Percentiles rank a stretch among this genome's conserved stretches.
Evolutionary conservation across 2,113 vertebrate species (phyloP).

Genomic region (Telmatochromis sp.): DNA sequence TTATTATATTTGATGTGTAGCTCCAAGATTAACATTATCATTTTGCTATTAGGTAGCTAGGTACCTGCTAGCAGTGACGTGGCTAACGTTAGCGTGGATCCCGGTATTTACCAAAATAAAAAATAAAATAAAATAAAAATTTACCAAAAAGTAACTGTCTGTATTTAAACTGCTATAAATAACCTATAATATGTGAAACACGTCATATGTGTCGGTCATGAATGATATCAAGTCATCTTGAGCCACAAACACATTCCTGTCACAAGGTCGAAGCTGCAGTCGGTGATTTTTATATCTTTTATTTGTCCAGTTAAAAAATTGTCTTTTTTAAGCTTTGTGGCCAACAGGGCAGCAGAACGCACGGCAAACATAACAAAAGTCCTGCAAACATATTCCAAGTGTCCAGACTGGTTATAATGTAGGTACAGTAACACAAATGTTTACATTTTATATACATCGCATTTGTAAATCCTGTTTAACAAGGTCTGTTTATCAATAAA

Average conservation of each 20-base stretch:
- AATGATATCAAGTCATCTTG: neutral
- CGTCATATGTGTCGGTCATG: neutral
- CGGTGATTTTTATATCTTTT: neutral
- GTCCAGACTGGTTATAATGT: neutral
- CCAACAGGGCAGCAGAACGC: neutral
- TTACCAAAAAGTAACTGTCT: neutral
- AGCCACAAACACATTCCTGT: neutral
- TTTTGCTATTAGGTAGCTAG: neutral
- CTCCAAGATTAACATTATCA: neutral
- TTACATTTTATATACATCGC: neutral
- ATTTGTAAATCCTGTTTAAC: neutral
- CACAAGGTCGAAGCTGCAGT: neutral
- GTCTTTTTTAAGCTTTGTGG: neutral
- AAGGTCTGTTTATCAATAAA: neutral
- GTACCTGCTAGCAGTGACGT: neutral
- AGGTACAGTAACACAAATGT: neutral
- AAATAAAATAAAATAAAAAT: no score
- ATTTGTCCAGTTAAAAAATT: neutral
- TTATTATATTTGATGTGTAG: neutral
- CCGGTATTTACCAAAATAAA: neutral
- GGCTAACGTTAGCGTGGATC: neutral
- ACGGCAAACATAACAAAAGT: neutral
- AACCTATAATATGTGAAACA: neutral
- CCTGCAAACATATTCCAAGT: neutral
- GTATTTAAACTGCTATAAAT: neutral